Base-by-base conservation (phyloP, 2,888 invertebrate genomes). In the Dryocosmus kuriphilus region DNA sequence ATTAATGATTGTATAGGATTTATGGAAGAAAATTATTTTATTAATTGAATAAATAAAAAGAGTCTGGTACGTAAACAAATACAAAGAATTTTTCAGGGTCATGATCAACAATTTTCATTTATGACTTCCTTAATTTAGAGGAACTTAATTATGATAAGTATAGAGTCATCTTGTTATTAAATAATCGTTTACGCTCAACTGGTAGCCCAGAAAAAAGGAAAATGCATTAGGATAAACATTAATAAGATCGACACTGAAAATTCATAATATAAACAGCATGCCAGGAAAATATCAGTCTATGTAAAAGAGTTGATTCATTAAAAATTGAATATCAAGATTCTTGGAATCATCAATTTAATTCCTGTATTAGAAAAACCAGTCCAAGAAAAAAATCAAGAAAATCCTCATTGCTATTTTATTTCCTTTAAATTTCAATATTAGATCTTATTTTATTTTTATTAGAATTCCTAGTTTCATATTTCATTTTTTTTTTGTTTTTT, bases 121-220 rank as follows among this genome's bases (percentile, higher is more conserved):
- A 55, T 9, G n/a, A 55, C 55, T 55, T 55, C 22, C 55, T 55
- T 22, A 22, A 55, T 55, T 55, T 22, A 9, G 11, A 9, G 22
- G 55, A 55, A 22, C 22, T 55, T 55, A 22, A 55, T 55, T 55
- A 8, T 55, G 55, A 55, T 55, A 55, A 55, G 55, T 55, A 22
- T 55, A 55, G 55, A 55, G 55, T 55, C 55, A 11, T 51, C 51
- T n/a, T n/a, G n/a, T n/a, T n/a, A 55, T 55, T 55, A 22, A 55
- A 55, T 55, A 22, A 55, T 55, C 22, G 22, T 55, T 55, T 55
- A 55, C 11, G 55, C n/a, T 55, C 55, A 9, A 22, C 9, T 22
- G 55, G 55, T 22, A 55, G 55, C 55, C 55, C 22, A 22, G 55
- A 55, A 55, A 55, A 19, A 22, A 11, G 55, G n/a, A 4, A 55